Evolutionary conservation across 1,140 invertebrate species (phyloP), one percentile per base, ranked within the genome.

Genomic region (Anastrepha ludens): DNA sequence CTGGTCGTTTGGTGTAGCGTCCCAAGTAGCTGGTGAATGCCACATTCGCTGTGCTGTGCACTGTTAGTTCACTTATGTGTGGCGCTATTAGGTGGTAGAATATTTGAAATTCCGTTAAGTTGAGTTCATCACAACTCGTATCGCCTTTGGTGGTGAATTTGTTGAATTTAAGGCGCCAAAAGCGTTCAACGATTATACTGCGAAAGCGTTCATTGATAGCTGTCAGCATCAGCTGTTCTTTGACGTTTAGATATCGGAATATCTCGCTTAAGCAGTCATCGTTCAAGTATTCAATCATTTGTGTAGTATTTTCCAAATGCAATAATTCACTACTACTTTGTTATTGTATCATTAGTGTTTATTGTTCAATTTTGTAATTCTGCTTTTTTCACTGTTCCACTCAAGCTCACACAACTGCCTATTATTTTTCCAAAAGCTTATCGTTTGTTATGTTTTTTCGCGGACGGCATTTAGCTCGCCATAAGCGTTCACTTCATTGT

Each of bases 181-280:
- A 89, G 67, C 88, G 88, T 5, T 89, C 86, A 39, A 88, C 88
- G 1, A 92, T 87, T 3, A 92, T 59, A 17, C 90, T 87, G 60
- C 89, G 60, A 39, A 91, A 92, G 5, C 90, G 89, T 44, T 87
- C 47, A 15, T 88, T 89, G 11, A 90, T 86, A 1, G 90, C 85
- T 7, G 90, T 89, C 89, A 91, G 88, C 62, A 90, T 88, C 11
- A 92, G 90, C 85, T 92, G 91, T 64, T 92, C 91, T 17, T 87
- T 47, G n/a, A 92, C 88, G 1, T 89, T 59, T 39, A 92, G 89
- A 20, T 89, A 90, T 59, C 90, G 88, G 50, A 92, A 81, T 88
- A 92, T 92, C 60, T 90, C 67, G 85, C 91, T 89, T 39, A 92
- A 78, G 62, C 91, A 92, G 67, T 92, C 91, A 47, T 92, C 91